Base-by-base conservation (phyloP, 2,888 invertebrate genomes). In the Acrocyrtus sp. region DNA sequence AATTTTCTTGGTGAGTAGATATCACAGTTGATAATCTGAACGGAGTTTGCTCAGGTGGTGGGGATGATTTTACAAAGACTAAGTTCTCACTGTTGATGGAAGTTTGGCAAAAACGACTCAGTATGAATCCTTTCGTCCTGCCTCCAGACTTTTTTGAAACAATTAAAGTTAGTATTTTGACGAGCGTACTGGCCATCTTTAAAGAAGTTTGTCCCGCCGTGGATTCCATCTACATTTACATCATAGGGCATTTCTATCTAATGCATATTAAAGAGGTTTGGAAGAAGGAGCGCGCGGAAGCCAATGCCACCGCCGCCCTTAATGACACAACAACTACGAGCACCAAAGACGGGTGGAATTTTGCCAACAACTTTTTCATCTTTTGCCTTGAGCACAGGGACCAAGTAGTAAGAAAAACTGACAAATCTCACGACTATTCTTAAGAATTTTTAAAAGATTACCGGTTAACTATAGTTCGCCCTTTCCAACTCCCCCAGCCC, bases 81-180 rank as follows among this genome's bases (percentile, higher is more conserved):
- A 67, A 67, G 29, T 67, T 67, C 17, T 21, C 48, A 10, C 57
- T 67, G 19, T n/a, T 67, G 39, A 67, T 50, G 41, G 67, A 67
- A 15, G 34, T 67, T 48, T 67, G 67, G 67, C 22, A 17, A 1
- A 48, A 50, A n/a, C 48, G 67, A 5, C 27, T 67, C 19, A 50
- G 58, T 0, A 12, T 17, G 1, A 27, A 67, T 10, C 12, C 41
- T 10, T 12, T 3, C 4, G 21, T n/a, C 2, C 5, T 15, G 12
- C 67, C 57, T 10, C 41, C n/a, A 15, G 29, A 43, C 19, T 19
- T 21, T 10, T 39, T 53, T 15, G 19, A 57, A 17, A 10, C 24
- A 21, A 21, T 57, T 17, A 57, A 67, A 19, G 1, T 65, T 5
- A 47, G 2, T 15, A 19, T 67, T 2, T 3, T 67, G 1, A 57